These are phyloP conservation scores for Drosophila paranaensis DNA, from an alignment of 2,888 invertebrate species.

Conservation along the genomic window DNA sequence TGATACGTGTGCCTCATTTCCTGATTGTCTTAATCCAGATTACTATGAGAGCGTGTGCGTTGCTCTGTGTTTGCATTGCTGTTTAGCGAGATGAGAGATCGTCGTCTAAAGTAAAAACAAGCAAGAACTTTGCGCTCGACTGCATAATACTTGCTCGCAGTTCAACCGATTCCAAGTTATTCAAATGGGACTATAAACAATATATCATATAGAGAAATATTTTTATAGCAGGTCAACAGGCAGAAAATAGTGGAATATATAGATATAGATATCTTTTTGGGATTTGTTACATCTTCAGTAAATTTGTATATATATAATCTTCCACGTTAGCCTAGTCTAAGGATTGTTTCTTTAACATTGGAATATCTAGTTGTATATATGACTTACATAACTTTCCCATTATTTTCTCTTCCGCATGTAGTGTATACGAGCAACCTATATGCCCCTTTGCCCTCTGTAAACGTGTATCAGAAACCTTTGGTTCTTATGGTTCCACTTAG, in stretches of 20 bases:
- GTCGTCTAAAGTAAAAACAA: slow-evolving; percentile 1
- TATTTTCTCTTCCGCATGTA: too few species aligned
- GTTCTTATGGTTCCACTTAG: slow-evolving; percentile 33
- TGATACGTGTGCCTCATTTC: slow-evolving; percentile 50
- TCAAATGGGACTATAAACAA: neutral
- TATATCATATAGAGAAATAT: neutral
- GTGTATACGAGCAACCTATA: neutral
- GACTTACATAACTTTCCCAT: too few species aligned
- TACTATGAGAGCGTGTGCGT: slow-evolving; percentile 8
- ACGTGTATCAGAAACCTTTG: slow-evolving; percentile 21
- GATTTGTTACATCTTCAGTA: neutral
- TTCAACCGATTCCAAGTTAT: neutral
- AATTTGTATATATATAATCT: neutral
- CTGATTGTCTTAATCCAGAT: slow-evolving; percentile 65
- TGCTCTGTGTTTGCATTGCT: slow-evolving; percentile 8
- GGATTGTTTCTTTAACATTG: neutral
- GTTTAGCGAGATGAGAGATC: slow-evolving; percentile 5
- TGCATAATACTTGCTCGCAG: neutral
- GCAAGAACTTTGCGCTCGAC: neutral
- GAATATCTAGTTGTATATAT: too few species aligned
- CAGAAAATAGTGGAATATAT: neutral
- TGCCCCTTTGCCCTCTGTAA: neutral
- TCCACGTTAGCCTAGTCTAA: neutral
- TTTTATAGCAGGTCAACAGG: neutral
- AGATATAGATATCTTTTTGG: neutral